phyloP scores from a whole-genome alignment of 2,888 invertebrate species.

The Xanthorhoe designata region DNA sequence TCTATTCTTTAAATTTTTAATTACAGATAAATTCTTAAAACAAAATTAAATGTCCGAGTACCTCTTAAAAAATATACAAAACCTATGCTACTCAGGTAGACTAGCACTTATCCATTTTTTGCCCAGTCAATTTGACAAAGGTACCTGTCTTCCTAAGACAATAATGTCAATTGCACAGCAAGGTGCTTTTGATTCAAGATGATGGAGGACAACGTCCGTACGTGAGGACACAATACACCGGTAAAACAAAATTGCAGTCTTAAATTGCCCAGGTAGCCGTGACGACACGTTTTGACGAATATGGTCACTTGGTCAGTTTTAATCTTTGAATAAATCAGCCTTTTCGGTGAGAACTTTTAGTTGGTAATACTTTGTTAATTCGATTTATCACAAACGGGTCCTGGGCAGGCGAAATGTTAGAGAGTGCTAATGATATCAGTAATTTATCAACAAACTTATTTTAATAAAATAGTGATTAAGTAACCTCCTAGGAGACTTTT shows the following conservation, averaged over 20 bases:
- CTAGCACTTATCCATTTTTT: slow-evolving; percentile 40
- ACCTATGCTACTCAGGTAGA: neutral
- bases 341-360: slow-evolving; percentile 5
- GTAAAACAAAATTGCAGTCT: slow-evolving; percentile 59
- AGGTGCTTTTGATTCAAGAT: slow-evolving; percentile 69
- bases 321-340: slow-evolving; percentile 22
- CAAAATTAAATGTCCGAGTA: no score
- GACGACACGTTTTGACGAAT: slow-evolving; percentile 67
- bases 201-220: slow-evolving; percentile 59
- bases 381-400: no score
- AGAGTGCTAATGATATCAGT: no score
- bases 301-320: slow-evolving; percentile 43
- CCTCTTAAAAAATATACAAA: neutral
- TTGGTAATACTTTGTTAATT: neutral
- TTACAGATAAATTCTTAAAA: no score
- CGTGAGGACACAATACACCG: slow-evolving; percentile 71
- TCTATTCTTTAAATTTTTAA: no score
- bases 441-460: no score
- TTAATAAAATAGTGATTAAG: no score
- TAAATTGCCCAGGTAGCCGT: slow-evolving; percentile 63
- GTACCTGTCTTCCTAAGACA: slow-evolving; percentile 78
- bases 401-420: no score
- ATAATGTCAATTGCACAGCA: slow-evolving; percentile 75
- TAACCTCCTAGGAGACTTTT: no score
- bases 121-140: slow-evolving; percentile 54